Conservation (phyloP, 2,888 invertebrate genomes). For the Troglohyphantes excavatus region DNA sequence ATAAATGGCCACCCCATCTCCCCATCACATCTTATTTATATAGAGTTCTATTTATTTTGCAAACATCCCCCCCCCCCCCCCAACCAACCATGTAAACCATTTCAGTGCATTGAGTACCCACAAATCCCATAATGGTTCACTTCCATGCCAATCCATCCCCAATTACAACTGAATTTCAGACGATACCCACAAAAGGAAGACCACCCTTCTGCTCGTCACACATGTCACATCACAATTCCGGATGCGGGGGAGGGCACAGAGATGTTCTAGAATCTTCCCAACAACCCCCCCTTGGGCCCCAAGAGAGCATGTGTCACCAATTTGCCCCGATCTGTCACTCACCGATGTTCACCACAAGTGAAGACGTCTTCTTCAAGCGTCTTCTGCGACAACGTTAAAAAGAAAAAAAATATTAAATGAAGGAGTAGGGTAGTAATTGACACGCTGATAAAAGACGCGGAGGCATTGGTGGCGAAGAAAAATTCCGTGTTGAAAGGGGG, state of each 20-base stretch:
- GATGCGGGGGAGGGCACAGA: constrained; percentile 28
- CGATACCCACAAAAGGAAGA: too few species aligned
- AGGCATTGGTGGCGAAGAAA: background rate
- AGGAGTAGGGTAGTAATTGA: constrained; percentile 21
- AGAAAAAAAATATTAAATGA: background rate
- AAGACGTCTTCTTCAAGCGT: background rate
- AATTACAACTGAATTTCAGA: too few species aligned
- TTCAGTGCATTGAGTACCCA: too few species aligned
- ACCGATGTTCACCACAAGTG: constrained; percentile 12
- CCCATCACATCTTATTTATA: too few species aligned
- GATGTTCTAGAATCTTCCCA: constrained; percentile 16
- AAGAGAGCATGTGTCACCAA: constrained; percentile 47
- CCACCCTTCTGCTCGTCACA: too few species aligned
- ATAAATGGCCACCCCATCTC: too few species aligned
- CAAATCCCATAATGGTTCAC: too few species aligned
- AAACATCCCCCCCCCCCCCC: too few species aligned
- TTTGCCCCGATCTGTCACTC: constrained; percentile 54
- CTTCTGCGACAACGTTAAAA: background rate
- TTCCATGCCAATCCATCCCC: too few species aligned
- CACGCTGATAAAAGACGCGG: constrained; percentile 17
- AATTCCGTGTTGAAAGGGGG: background rate
- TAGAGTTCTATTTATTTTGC: too few species aligned
- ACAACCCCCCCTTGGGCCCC: background rate
- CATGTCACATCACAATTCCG: background rate
- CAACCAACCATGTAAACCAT: too few species aligned